Percentiles rank a stretch among this genome's conserved stretches.
phyloP scores from a whole-genome alignment of 2,888 invertebrate genomes.

The Philereme transversata region DNA sequence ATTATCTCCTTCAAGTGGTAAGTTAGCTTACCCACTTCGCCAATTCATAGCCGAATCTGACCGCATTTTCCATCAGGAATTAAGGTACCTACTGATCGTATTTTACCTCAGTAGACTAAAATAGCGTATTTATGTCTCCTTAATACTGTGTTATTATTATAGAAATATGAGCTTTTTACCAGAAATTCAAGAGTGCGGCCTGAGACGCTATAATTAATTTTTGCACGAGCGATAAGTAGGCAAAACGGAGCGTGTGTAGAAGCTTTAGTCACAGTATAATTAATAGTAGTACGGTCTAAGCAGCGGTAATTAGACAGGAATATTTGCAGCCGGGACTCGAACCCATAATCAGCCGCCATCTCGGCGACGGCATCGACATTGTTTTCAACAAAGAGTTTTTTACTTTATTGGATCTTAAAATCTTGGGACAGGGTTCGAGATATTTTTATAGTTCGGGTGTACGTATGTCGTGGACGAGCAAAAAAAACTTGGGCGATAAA shows the following conservation, averaged over 20 bases:
- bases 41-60: too few relatives aligned
- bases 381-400: constrained; percentile 56
- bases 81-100: too few relatives aligned
- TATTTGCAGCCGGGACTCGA: constrained; percentile 63
- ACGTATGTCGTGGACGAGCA: constrained; percentile 5
- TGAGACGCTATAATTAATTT: too few relatives aligned
- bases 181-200: too few relatives aligned
- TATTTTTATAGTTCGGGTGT: constrained; percentile 24
- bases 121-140: too few relatives aligned
- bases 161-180: too few relatives aligned
- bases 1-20: too few relatives aligned
- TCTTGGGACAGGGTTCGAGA: constrained; percentile 43
- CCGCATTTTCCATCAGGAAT: too few relatives aligned
- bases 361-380: constrained; percentile 61
- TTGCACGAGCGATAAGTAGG: too few relatives aligned
- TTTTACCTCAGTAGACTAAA: too few relatives aligned
- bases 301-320: constrained; percentile 67
- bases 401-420: constrained; percentile 46
- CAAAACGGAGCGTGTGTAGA: not conserved
- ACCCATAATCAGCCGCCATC: constrained; percentile 69
- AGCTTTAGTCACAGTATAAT: constrained; percentile 28
- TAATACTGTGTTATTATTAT: too few relatives aligned
- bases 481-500: constrained; percentile 20
- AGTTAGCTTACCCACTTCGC: not conserved
- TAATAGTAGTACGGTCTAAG: constrained; percentile 39